These are phyloP conservation scores for Sebastes paucispinis DNA, from an alignment of 2,797 vertebrate genomes.

Conservation along the genomic window DNA sequence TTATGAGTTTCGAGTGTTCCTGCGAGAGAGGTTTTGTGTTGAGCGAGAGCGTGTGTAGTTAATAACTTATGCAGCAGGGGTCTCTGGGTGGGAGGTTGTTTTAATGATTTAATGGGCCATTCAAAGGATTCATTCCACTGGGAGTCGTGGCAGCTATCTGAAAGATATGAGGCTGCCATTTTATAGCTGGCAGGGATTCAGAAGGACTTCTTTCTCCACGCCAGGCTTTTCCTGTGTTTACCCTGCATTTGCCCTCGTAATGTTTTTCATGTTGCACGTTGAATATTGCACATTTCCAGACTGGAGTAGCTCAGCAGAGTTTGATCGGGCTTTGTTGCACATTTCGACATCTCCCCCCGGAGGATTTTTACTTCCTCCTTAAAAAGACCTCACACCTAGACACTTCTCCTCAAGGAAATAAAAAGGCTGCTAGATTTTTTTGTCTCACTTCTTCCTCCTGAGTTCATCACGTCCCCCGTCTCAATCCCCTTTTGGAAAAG, in stretches of 20 bases:
- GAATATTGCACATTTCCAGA: conserved; percentile 17
- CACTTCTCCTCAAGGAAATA: conserved; percentile 2
- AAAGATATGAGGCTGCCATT: conserved; percentile 52
- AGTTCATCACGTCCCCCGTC: conserved; percentile 25
- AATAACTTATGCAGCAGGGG: conserved; percentile 60
- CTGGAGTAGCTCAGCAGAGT: background rate
- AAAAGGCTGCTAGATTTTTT: conserved; percentile 24
- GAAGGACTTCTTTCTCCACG: conserved; percentile 14
- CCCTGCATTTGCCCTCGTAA: background rate
- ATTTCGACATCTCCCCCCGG: conserved; percentile 28
- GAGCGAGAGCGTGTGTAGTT: conserved; percentile 36
- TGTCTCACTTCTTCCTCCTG: conserved; percentile 24
- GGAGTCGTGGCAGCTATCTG: conserved; percentile 35
- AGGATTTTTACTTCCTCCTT: conserved; percentile 10
- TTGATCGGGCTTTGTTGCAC: conserved; percentile 19
- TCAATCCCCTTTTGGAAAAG: conserved; percentile 27
- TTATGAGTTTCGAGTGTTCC: conserved; percentile 27
- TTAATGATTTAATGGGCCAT: conserved; percentile 69
- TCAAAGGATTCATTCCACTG: conserved; percentile 56
- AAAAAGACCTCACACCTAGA: conserved; percentile 34
- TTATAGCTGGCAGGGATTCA: conserved; percentile 36
- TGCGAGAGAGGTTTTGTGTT: conserved; percentile 39
- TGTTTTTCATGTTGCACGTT: background rate
- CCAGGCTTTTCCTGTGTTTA: conserved; percentile 29
- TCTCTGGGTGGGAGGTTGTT: conserved; percentile 61